Base-by-base conservation (phyloP, 2,797 vertebrate species). In the Hypotaenidia okinawae region DNA sequence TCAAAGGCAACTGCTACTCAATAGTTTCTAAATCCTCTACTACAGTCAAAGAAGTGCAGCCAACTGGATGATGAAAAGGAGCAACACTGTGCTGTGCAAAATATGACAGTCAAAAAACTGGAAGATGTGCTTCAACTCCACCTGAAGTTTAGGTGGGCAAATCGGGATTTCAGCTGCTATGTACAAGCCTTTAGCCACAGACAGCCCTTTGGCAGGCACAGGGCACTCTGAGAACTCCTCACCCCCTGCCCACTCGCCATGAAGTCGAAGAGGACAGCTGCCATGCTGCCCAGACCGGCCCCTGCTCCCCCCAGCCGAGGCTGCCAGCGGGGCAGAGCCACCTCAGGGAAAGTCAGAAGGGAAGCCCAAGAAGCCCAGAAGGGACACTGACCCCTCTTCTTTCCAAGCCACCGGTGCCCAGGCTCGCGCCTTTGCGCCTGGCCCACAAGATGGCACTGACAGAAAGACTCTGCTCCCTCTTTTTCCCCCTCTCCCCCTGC, bases 371-470 rank as follows among this genome's bases (percentile, higher is more conserved):
- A 37, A 37, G 14, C 51, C 13, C 51, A 45, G 37, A 24, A 66
- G n/a, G 30, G 17, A 39, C 0, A 27, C 25, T 14, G 13, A 32
- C 0, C 24, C 5, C 47, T 25, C 45, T 61, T 51, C 52, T 8
- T 39, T 9, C 16, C 62, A 27, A 11, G 39, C 27, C 70, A 35
- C 30, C 28, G 13, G 24, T 0, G 35, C 86, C 74, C 58, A 37
- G 16, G 11, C 22, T 41, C 16, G 0, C 8, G 27, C 5, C 24
- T 72, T 25, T 84, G 61, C 5, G 2, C 58, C 77, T 52, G 87
- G 66, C 87, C 94, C 91, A 84, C 85, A 59, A 90, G 94, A 95
- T 62, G 83, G 83, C 93, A 91, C 90, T 84, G 93, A 91, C 25
- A 84, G 52, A 80, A 90, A 91, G 78, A 43, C 41, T 58, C 39